Percentiles rank a stretch among this genome's conserved stretches.
phyloP scores from a whole-genome alignment of 2,113 vertebrate genomes.

The Pantherophis guttatus region DNA sequence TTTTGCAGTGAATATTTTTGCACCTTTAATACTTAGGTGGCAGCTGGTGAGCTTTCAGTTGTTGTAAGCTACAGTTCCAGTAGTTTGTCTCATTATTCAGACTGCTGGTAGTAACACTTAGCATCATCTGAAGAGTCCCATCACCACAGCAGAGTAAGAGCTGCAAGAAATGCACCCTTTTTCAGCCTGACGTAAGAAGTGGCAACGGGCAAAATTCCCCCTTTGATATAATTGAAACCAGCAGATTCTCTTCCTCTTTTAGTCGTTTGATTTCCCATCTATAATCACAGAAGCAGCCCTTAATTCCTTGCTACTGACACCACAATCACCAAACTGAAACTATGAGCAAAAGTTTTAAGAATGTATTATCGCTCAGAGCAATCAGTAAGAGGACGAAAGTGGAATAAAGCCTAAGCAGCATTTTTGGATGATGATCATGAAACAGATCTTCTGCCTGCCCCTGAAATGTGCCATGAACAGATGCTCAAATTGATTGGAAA shows the following conservation, averaged over 20 bases:
- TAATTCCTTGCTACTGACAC: neutral
- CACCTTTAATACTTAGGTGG: neutral
- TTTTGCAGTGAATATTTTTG: neutral
- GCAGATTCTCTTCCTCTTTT: neutral
- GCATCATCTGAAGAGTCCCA: neutral
- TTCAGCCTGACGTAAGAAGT: neutral
- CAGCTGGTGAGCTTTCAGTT: neutral
- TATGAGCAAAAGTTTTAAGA: neutral
- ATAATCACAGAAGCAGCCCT: neutral
- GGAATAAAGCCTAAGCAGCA: neutral
- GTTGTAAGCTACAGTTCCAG: neutral
- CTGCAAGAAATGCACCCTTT: neutral
- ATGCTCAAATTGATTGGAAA: neutral
- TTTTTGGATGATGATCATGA: neutral
- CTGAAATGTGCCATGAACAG: neutral
- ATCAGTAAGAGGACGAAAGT: neutral
- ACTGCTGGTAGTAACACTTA: neutral
- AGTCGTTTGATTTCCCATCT: neutral
- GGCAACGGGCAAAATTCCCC: neutral
- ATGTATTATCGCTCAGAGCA: neutral
- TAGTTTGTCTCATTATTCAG: neutral
- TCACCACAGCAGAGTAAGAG: neutral
- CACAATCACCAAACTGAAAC: neutral
- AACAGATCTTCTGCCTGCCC: neutral
- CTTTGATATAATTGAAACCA: neutral